phyloP scores from a whole-genome alignment of 1,140 invertebrate species.

The Pseudomyrmex concolor region DNA sequence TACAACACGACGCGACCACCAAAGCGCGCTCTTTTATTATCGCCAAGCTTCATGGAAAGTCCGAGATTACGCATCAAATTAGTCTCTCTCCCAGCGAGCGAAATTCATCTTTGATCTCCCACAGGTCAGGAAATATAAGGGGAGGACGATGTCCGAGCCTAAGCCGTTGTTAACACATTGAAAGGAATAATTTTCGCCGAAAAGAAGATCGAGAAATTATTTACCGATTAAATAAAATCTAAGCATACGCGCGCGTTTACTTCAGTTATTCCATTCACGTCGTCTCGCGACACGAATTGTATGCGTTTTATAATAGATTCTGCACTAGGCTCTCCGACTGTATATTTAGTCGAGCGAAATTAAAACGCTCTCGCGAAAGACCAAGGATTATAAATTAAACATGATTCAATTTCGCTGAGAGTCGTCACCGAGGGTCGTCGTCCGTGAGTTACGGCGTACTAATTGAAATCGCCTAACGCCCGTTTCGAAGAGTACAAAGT shows the following conservation, averaged over 20 bases:
- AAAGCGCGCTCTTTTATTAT: slow-evolving; percentile 64
- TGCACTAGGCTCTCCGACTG: too few species aligned
- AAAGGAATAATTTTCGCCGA: neutral
- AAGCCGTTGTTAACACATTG: neutral
- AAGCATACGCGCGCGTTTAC: neutral
- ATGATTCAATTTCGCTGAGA: slow-evolving; percentile 8
- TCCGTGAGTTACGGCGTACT: neutral
- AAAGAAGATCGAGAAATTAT: neutral
- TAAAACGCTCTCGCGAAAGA: neutral
- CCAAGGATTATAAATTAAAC: slow-evolving; percentile 7
- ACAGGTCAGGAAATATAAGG: neutral
- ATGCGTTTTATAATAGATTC: neutral
- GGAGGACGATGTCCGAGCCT: neutral
- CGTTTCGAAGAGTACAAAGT: neutral
- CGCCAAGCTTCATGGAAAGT: slow-evolving; percentile 29
- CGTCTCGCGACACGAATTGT: neutral
- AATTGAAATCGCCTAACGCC: slow-evolving; percentile 17
- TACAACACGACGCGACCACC: slow-evolving; percentile 62
- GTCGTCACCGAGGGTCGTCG: neutral
- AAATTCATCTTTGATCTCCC: slow-evolving; percentile 52
- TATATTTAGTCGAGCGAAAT: neutral
- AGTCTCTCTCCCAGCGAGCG: slow-evolving; percentile 48
- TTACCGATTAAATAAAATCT: neutral
- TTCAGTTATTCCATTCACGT: neutral
- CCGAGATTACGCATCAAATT: slow-evolving; percentile 71